Evolutionary conservation across 2,888 invertebrate species (phyloP), one percentile per base, ranked within the genome.

Genomic region (Leptopilina syphax): DNA sequence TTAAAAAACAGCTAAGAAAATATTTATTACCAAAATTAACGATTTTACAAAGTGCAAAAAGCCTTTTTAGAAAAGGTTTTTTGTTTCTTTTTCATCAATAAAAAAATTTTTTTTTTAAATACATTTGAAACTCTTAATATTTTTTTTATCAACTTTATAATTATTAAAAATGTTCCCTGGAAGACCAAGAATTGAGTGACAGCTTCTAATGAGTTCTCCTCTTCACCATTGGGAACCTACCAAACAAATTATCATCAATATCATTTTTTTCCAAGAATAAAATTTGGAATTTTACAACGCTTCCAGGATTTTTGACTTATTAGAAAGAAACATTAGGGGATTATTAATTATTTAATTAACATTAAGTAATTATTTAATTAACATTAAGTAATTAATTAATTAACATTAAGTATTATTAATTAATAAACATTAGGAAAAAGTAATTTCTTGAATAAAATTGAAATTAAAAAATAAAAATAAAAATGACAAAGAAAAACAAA

Each of bases 21-120:
- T 5, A 34, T 73, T 73, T 73, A 73, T 73, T 73, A 41, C 4
- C 65, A 65, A 73, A 60, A 13, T 57, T 73, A 73, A 70, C 10
- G 57, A 60, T 34, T 41, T 60, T 73, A 73, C 73, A 73, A 27
- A 34, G 57, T 73, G 34, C 18, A 73, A 10, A 10, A 27, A 73
- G 8, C 27, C 9, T 44, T 44, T 6, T 34, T 18, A 18, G 18
- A 3, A 34, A 70, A 47, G 5, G 12, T 50, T 8, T 63, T 63
- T 63, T 24, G 24, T 63, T 63, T 63, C 63, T 63, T 18, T 18
- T 18, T 18, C 18, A 18, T 18, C 18, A 24, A 7, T 9, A 24
- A 24, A 5, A 5, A 7, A 5, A 12, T 1, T 60, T 18, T 54
- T 70, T 70, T 1, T 13, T 18, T 12, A 13, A 70, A 54, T 70